Conservation (phyloP, 2,888 invertebrate genomes). For the Geotrupes spiniger region DNA sequence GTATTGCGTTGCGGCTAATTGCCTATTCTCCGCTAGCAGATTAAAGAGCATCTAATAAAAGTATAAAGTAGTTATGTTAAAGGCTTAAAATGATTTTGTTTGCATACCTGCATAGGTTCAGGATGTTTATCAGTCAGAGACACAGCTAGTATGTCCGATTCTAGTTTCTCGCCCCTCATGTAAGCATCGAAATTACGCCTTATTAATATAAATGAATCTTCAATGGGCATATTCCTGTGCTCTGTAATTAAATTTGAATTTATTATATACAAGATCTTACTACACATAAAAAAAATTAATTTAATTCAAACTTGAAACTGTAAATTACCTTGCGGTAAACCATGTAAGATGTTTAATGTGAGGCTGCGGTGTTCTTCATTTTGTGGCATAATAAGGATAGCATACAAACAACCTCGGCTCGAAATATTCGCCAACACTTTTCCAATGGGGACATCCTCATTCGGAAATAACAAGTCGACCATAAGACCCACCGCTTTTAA, state of each 20-base stretch:
- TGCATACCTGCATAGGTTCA: constrained; percentile 60
- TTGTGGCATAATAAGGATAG: constrained; percentile 79
- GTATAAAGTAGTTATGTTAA: constrained; percentile 18
- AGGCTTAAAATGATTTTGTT: constrained; percentile 1
- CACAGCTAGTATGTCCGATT: constrained; percentile 36
- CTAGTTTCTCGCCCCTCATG: constrained; percentile 52
- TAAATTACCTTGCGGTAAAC: constrained; percentile 80
- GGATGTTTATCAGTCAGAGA: constrained; percentile 55
- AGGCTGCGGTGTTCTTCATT: constrained; percentile 84
- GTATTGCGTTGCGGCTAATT: constrained; percentile 73
- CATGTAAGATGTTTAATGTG: constrained; percentile 87
- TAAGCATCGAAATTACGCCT: constrained; percentile 67
- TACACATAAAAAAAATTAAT: not conserved
- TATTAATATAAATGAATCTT: constrained; percentile 81
- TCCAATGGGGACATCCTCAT: constrained; percentile 80
- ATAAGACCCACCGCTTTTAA: constrained; percentile 75
- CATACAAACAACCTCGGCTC: constrained; percentile 84
- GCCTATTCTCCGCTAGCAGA: constrained; percentile 77
- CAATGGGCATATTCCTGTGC: constrained; percentile 94
- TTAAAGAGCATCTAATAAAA: constrained; percentile 64
- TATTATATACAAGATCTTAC: not conserved
- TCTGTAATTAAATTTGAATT: constrained; percentile 67
- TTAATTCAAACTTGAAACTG: no score
- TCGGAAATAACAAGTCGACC: constrained; percentile 87
- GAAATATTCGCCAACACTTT: constrained; percentile 83